Conservation (phyloP, 2,888 invertebrate species). For the Oxycera nigricornis region DNA sequence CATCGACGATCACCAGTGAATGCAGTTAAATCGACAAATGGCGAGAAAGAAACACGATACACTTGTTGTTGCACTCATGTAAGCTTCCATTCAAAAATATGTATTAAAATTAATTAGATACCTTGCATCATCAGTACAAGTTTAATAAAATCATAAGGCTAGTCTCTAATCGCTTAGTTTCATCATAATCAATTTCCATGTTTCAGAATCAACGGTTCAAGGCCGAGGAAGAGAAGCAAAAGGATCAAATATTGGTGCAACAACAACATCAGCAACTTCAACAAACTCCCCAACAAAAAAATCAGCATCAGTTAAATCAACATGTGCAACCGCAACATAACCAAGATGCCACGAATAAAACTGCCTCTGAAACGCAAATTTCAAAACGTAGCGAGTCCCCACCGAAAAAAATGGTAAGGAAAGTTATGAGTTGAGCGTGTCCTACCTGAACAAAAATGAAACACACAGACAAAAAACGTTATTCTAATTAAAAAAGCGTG, state of each 20-base stretch:
- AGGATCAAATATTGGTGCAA: constrained; percentile 45
- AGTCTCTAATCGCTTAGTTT: no score
- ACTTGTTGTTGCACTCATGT: constrained; percentile 59
- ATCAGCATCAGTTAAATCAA: constrained; percentile 14
- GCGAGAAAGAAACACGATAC: constrained; percentile 50
- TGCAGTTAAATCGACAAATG: constrained; percentile 43
- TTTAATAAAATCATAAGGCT: no score
- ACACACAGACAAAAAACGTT: not conserved
- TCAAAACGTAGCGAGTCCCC: constrained; percentile 43
- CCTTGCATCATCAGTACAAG: not conserved
- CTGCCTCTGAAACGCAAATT: constrained; percentile 39
- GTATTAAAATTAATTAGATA: not conserved
- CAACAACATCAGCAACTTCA: constrained; percentile 15
- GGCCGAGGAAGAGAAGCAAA: constrained; percentile 56
- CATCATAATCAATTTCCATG: no score
- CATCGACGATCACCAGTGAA: constrained; percentile 62
- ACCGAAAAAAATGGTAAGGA: constrained; percentile 46
- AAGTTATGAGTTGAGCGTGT: no score
- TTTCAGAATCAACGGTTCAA: constrained; percentile 60
- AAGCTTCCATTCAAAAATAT: no score
- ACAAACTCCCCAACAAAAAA: constrained; percentile 19
- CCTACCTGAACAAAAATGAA: not conserved
- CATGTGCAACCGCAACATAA: constrained; percentile 36
- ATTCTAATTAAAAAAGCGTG: no score
- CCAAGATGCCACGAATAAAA: constrained; percentile 32